Base-by-base conservation (phyloP, 2,113 vertebrate species). In the Dolichotis patagonum region DNA sequence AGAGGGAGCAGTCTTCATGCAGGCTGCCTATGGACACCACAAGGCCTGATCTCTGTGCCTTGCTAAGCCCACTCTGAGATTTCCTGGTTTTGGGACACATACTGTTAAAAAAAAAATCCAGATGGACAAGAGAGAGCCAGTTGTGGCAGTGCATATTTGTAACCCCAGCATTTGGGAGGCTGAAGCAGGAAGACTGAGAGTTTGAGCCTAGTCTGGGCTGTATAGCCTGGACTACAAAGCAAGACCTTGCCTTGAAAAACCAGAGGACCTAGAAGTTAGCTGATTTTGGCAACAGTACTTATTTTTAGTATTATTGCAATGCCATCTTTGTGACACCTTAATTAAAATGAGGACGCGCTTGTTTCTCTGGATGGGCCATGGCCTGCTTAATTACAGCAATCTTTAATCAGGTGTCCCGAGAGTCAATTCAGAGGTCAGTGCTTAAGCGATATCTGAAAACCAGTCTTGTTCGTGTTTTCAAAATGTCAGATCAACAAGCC, bases 361-460 rank as follows among this genome's bases (percentile, higher is more conserved):
- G 52, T 58, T 90, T 88, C 46, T 88, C 60, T 54, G 63, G 75
- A 82, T 52, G 54, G n/a, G 52, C 26, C 12, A 43, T 35, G 56
- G 20, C 65, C 80, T 78, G 43, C 22, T 65, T 73, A 26, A 80
- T 78, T 65, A 77, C 11, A 52, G 19, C 46, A 24, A n/a, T 63
- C 69, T 93, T 65, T 63, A 87, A 84, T 90, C 54, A 94, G 73
- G 71, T 13, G 85, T 3, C n/a, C 32, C 58, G 69, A 14, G 35
- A 63, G 41, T 41, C 26, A 80, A 9, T 30, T 91, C 54, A 92
- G 84, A 52, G 43, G 86, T 52, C 83, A 95, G 54, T 43, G 82
- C 63, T 52, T 69, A 62, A 63, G 75, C 71, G 58, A 88, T 30
- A 81, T 71, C 91, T 96, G 65, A 77, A 85, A 82, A 83, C 43